phyloP scores from a whole-genome alignment of 2,888 invertebrate species.

The Trisateles emortualis region DNA sequence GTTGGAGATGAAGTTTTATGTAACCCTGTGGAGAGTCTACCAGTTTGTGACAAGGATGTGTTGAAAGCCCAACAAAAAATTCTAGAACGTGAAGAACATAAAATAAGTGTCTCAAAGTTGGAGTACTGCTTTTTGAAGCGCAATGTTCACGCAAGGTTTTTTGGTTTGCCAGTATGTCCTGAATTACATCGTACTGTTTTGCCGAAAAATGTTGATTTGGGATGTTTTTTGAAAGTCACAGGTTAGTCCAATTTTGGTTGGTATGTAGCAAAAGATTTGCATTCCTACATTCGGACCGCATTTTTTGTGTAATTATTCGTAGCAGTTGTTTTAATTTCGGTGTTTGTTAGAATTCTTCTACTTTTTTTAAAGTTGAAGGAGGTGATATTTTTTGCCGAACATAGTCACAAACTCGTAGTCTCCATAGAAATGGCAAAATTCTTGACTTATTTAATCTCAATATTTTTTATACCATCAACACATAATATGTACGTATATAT shows the following conservation, averaged over 20 bases:
- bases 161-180: constrained; percentile 89
- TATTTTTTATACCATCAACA: too few relatives aligned
- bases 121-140: constrained; percentile 82
- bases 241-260: constrained; percentile 85
- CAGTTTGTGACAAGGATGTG: constrained; percentile 88
- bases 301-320: too few relatives aligned
- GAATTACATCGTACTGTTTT: constrained; percentile 89
- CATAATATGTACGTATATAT: too few relatives aligned
- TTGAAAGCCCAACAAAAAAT: constrained; percentile 88
- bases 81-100: constrained; percentile 72
- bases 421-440: too few relatives aligned
- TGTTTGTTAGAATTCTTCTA: too few relatives aligned
- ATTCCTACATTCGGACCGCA: too few relatives aligned
- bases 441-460: too few relatives aligned
- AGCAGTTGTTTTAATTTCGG: too few relatives aligned
- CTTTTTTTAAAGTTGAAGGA: too few relatives aligned
- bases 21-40: constrained; percentile 88
- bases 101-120: constrained; percentile 60
- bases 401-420: too few relatives aligned
- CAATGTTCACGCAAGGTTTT: constrained; percentile 90
- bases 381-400: too few relatives aligned
- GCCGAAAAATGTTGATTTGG: constrained; percentile 90
- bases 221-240: constrained; percentile 91
- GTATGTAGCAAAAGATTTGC: too few relatives aligned
- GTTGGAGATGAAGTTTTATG: constrained; percentile 90